These are phyloP conservation scores for Megaceryle alcyon DNA, from an alignment of 2,797 vertebrate genomes.

Conservation along the genomic window DNA sequence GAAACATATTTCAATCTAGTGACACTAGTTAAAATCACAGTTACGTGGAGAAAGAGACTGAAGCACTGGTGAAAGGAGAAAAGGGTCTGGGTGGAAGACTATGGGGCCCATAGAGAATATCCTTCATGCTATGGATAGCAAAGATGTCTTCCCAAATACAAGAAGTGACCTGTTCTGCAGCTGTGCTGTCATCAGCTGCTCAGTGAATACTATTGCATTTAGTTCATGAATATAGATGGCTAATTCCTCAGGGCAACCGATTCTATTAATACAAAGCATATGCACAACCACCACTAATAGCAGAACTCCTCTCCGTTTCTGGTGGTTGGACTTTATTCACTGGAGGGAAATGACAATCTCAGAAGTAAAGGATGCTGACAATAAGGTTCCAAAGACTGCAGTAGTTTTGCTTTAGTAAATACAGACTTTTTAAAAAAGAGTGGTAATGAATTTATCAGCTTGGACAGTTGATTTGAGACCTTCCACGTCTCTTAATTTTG, in stretches of 20 bases:
- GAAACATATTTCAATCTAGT: not conserved
- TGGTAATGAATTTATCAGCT: not conserved
- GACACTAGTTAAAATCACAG: not conserved
- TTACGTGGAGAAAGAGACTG: not conserved
- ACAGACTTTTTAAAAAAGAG: not conserved
- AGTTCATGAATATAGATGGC: constrained; percentile 60
- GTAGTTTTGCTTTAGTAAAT: not conserved
- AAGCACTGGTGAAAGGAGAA: not conserved
- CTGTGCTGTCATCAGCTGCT: constrained; percentile 15
- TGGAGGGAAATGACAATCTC: not conserved
- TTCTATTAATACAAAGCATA: constrained; percentile 48
- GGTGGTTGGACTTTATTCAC: constrained; percentile 19
- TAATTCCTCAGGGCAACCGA: constrained; percentile 22
- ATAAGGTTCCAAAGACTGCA: not conserved
- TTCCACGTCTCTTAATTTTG: constrained; percentile 2
- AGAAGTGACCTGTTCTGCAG: constrained; percentile 28
- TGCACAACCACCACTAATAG: constrained; percentile 1
- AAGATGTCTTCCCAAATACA: not conserved
- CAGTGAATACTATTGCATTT: constrained; percentile 16
- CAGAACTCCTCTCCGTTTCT: constrained; percentile 11
- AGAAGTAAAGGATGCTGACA: constrained; percentile 1
- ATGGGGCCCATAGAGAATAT: not conserved
- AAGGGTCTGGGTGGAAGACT: not conserved
- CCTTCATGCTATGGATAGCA: not conserved
- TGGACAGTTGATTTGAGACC: constrained; percentile 41